phyloP scores from a whole-genome alignment of 2,113 vertebrate genomes.

The Atrichornis clamosus region DNA sequence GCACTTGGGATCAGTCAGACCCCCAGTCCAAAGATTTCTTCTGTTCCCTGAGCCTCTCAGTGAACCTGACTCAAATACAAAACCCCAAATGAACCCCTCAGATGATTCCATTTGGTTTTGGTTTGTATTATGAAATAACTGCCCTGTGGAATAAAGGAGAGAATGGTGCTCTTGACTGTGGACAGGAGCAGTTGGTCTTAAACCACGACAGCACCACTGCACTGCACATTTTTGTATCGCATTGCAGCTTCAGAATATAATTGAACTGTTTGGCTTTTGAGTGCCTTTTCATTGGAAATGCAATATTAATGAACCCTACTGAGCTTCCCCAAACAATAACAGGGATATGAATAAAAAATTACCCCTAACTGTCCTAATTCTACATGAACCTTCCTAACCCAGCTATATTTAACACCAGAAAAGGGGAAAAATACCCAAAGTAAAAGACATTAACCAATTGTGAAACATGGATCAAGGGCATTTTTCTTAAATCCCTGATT shows the following conservation, averaged over 20 bases:
- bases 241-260: background rate
- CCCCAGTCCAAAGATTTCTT: background rate
- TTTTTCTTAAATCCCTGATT: background rate
- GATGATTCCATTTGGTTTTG: background rate
- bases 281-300: background rate
- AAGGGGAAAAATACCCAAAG: background rate
- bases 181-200: background rate
- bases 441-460: background rate
- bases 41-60: background rate
- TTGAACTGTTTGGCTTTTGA: conserved; percentile 7
- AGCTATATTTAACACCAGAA: background rate
- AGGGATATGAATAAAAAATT: background rate
- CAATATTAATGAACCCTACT: background rate
- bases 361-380: background rate
- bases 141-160: background rate
- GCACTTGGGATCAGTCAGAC: background rate
- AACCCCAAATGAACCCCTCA: background rate
- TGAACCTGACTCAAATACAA: background rate
- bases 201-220: background rate
- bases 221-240: background rate
- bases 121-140: background rate
- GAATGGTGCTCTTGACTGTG: background rate
- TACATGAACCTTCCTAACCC: background rate
- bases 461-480: background rate
- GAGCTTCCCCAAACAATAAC: background rate